Base-by-base conservation (phyloP, 2,113 vertebrate genomes). In the Scolopax mira region DNA sequence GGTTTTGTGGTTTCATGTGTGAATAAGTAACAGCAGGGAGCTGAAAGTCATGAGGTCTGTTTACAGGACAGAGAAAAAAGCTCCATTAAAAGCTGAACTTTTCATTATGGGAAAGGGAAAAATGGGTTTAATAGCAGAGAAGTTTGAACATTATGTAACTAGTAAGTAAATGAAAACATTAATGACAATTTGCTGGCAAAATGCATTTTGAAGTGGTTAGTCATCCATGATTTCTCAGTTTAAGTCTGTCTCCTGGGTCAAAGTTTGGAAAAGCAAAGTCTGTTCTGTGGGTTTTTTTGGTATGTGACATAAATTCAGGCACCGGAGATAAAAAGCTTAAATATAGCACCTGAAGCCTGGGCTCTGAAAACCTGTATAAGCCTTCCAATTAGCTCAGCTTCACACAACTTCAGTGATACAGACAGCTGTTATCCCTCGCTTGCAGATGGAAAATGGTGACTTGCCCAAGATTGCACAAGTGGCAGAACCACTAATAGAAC, bases 1-100 rank as follows among this genome's bases (percentile, higher is more conserved):
- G 96, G 96, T 97, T 96, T 97, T 96, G 82, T 93, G 93, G 94
- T 89, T 98, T 97, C 91, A 85, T 94, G 93, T 95, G 94, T 97
- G 93, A 94, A 66, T 93, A 82, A 64, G 55, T 90, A 94, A 88
- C 94, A 96, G 96, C 89, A 83, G 86, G 75, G 89, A 96, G 42
- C 62, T 69, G 55, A 31, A 93, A 96, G 94, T 93, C 95, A 70
- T 91, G 91, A 92, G 44, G 22, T 85, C 75, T 96, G 69, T 97
- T 96, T 97, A 88, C 35, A 52, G 89, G 95, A 84, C 74, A 78
- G 48, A 94, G 85, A 58, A 83, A 85, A 95, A 93, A 80, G 24
- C 85, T 87, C 70, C 69, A 77, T 96, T 88, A 92, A 92, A 97
- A 94, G 67, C 54, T 60, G 85, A 90, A 94, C 81, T 96, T 91